Percentiles rank a stretch among this genome's conserved stretches.
phyloP scores from a whole-genome alignment of 2,797 vertebrate genomes.

The Tapirus indicus region DNA sequence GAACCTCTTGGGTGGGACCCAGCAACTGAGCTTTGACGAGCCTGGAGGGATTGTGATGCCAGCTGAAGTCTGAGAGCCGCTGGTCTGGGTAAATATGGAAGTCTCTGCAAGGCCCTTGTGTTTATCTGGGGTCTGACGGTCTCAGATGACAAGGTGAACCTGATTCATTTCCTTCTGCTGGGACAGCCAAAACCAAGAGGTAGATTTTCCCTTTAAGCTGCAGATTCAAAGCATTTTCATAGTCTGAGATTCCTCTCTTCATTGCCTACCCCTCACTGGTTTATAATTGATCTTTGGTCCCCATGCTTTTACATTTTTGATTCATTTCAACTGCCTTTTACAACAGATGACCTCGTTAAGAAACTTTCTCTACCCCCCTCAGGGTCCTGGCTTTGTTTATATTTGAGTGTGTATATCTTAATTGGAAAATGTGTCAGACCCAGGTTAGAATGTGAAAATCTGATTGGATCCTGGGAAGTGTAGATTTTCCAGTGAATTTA shows the following conservation, averaged over 20 bases:
- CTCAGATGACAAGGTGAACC: not conserved
- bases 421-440: constrained; percentile 78
- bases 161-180: not conserved
- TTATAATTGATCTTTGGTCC: constrained; percentile 39
- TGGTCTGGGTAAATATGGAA: not conserved
- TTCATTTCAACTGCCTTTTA: not conserved
- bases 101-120: not conserved
- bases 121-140: not conserved
- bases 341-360: constrained; percentile 58
- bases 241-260: not conserved
- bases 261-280: not conserved
- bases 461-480: not conserved
- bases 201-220: not conserved
- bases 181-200: not conserved
- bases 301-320: constrained; percentile 46
- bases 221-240: not conserved
- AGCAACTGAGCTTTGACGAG: not conserved
- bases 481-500: constrained; percentile 57
- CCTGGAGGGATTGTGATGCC: not conserved
- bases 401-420: constrained; percentile 50
- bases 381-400: constrained; percentile 61
- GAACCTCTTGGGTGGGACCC: not conserved
- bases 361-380: not conserved
- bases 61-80: not conserved
- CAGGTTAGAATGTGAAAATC: constrained; percentile 63